These are phyloP conservation scores for Pemphredon lugubris DNA, from an alignment of 2,888 invertebrate genomes.

Conservation along the genomic window DNA sequence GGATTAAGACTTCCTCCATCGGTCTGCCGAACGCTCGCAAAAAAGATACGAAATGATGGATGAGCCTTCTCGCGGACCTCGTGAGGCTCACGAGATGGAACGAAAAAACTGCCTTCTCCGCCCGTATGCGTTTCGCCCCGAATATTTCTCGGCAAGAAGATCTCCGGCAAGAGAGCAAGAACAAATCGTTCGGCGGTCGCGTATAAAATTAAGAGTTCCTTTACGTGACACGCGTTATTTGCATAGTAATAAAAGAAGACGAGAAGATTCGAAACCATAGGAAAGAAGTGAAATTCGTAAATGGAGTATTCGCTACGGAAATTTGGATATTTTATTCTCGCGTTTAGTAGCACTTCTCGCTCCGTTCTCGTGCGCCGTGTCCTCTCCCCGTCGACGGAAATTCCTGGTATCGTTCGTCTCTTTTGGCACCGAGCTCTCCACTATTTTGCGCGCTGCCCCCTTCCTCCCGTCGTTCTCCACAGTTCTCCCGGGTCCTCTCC, in stretches of 20 bases:
- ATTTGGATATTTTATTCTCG: slow-evolving; percentile 52
- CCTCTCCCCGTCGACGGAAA: slow-evolving; percentile 45
- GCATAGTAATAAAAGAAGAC: not conserved
- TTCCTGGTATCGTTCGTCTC: slow-evolving; percentile 63
- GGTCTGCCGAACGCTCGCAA: slow-evolving; percentile 60
- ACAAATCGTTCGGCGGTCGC: slow-evolving; percentile 45
- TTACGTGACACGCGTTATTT: too few species aligned
- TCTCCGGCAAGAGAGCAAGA: slow-evolving; percentile 17
- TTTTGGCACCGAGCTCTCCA: slow-evolving; percentile 36
- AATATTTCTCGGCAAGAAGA: slow-evolving; percentile 25
- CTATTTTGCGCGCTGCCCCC: slow-evolving; percentile 9
- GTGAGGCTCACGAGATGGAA: slow-evolving; percentile 25
- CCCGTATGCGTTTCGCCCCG: slow-evolving; percentile 26
- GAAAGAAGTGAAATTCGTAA: slow-evolving; percentile 41
- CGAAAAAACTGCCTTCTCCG: slow-evolving; percentile 42
- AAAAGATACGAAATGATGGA: slow-evolving; percentile 64
- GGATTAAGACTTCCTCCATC: slow-evolving; percentile 65
- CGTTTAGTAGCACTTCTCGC: slow-evolving; percentile 28
- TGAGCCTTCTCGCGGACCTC: slow-evolving; percentile 40
- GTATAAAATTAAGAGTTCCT: too few species aligned
- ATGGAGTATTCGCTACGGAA: slow-evolving; percentile 38
- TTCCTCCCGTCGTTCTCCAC: slow-evolving; percentile 23
- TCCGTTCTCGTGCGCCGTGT: slow-evolving; percentile 1
- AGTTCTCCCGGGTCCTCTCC: too few species aligned
- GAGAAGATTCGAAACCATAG: slow-evolving; percentile 21